Base-by-base conservation (phyloP, 2,888 invertebrate species). In the Papilio elwesi region DNA sequence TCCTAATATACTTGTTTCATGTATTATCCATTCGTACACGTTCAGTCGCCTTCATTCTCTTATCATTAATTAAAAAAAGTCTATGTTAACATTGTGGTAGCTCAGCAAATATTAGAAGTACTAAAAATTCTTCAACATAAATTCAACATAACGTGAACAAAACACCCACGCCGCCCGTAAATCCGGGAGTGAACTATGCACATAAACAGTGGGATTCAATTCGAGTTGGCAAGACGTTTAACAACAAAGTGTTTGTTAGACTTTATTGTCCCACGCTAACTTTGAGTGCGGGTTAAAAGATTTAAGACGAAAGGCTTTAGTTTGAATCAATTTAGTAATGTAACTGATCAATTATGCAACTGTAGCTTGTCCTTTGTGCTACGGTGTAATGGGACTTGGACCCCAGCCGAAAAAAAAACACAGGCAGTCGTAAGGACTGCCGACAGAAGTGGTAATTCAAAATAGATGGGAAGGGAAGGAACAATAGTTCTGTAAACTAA, bases 201-300 rank as follows among this genome's bases (percentile, higher is more conserved):
- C 47, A 53, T 47, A 67, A 53, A 67, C 53, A 55, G n/a, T 13
- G 13, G 26, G 68, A 68, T 53, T 57, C 48, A 55, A 55, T 67
- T 55, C 52, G 16, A 53, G 67, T 55, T 67, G 53, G 67, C 67
- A 53, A 67, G 53, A 55, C 53, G 47, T 55, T 55, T 57, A 55
- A 53, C 48, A 43, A 47, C 43, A 57, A 68, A 68, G 55, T 55
- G 68, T 68, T 57, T 68, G 48, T 53, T 47, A 6, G 47, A 55
- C 55, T 55, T 68, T 68, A 49, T 49, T 6, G 55, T 43, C 13
- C 53, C 11, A 16, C 16, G 15, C 52, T 10, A 15, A 36, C n/a
- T 36, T 51, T 55, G 16, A 26, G 26, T 16, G 16, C 16, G 15
- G n/a, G 55, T 15, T n/a, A 9, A 16, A 10, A 16, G 8, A 16